Evolutionary conservation across 2,888 invertebrate species (phyloP).

Genomic region (Caradrina kadenii): DNA sequence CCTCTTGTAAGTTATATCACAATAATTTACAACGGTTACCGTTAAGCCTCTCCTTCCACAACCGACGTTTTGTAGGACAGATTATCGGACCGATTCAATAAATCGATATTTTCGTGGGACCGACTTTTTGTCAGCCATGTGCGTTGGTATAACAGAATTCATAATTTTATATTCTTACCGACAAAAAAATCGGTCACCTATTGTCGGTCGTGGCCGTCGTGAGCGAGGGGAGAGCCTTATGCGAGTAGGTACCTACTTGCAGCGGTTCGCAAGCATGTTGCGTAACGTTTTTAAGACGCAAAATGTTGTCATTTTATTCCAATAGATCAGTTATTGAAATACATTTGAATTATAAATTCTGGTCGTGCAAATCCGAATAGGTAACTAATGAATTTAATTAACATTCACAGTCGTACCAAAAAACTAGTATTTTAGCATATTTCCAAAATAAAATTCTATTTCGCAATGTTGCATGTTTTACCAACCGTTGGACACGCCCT

Average conservation of each 20-base stretch:
- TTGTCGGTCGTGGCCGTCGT: no score
- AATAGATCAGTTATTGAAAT: neutral
- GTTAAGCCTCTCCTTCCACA: no score
- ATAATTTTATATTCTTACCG: no score
- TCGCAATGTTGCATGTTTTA: neutral
- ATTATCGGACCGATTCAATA: no score
- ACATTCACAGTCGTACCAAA: neutral
- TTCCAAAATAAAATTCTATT: neutral
- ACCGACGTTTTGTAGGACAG: no score
- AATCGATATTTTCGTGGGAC: no score
- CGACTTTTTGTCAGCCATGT: no score
- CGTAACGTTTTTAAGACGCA: neutral
- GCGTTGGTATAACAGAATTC: no score
- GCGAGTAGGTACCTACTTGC: conserved; percentile 9
- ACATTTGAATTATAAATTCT: conserved; percentile 8
- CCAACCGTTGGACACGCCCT: neutral
- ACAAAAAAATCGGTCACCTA: no score
- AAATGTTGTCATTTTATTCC: conserved; percentile 11
- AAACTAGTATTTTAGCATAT: conserved; percentile 11
- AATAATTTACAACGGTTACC: conserved; percentile 2
- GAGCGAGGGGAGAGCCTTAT: no score
- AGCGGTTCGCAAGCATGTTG: conserved; percentile 15
- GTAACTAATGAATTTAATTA: neutral
- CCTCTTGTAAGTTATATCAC: conserved; percentile 30
- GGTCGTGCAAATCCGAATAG: neutral